Evolutionary conservation across 92 coral and sea anemone species (phyloP), one percentile per base, ranked within the genome.

Genomic region (Galaxea fascicularis): DNA sequence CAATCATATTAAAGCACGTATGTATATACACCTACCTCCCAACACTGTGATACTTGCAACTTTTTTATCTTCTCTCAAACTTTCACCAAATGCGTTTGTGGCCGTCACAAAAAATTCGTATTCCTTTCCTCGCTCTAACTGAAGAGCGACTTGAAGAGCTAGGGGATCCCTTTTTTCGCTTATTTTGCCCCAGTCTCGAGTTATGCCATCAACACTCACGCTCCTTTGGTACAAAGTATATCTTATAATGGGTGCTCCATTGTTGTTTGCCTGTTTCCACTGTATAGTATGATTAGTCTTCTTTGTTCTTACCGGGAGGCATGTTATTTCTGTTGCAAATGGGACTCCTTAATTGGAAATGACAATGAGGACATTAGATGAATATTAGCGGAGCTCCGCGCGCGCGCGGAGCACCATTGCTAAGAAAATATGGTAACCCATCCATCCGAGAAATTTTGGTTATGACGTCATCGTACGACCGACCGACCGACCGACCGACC

Each of bases 221-320:
- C 17, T 65, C 17, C 71, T 65, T 65, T 65, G 35, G 71, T 65
- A 65, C 39, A 65, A 16, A 31, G 45, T 31, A 16, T 65, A 65
- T 20, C 4, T 65, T 12, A 31, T 65, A 31, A 65, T 65, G 16
- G 71, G 12, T 65, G 71, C 71, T 26, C 71, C 71, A 31, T 16
- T 16, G 71, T 65, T 65, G 7, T 26, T 12, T 8, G 71, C 30
- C 45, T 65, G 12, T n/a, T 27, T 65, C 71, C 71, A 65, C 11
- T 27, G n/a, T 6, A 65, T 27, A 5, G 25, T 65, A 11, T 11
- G 5, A 11, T 54, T 18, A 54, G 17, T n/a, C 17, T 54, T n/a
- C 60, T 54, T 54, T 14, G 60, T 54, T 54, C 4, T 14, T 12
- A 5, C 21, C 11, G 60, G 60, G 14, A 54, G 17, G 60, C 21